Percentiles rank a stretch among this genome's conserved stretches.
These are phyloP conservation scores for Merluccius polli DNA, from an alignment of 2,797 vertebrate genomes.

Conservation along the genomic window DNA sequence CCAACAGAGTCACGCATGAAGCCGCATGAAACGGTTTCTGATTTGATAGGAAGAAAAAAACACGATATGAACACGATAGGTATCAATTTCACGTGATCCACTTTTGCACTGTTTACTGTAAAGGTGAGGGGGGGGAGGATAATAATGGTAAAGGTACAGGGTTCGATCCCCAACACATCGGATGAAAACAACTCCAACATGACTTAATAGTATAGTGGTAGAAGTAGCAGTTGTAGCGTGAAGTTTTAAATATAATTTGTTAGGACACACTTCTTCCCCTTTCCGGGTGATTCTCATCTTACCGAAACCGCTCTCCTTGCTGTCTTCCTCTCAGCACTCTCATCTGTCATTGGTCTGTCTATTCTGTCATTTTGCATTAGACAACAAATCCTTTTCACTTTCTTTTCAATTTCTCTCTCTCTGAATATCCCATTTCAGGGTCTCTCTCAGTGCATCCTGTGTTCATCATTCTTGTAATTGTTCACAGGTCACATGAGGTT, in stretches of 20 bases:
- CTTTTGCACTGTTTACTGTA: background rate
- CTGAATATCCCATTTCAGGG: too few relatives aligned
- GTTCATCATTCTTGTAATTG: background rate
- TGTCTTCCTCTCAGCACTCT: background rate
- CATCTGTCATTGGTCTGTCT: background rate
- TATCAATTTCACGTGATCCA: background rate
- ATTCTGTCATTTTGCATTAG: background rate
- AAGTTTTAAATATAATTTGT: background rate
- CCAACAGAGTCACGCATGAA: slow-evolving; percentile 9
- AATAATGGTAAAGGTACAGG: background rate
- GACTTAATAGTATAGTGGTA: too few relatives aligned
- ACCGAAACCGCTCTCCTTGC: background rate
- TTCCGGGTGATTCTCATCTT: background rate
- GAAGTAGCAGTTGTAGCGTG: too few relatives aligned
- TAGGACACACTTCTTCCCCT: background rate
- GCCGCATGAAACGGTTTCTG: background rate
- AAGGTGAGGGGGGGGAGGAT: background rate
- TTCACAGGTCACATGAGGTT: background rate
- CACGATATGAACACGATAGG: background rate
- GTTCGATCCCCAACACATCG: too few relatives aligned
- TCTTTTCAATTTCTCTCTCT: background rate
- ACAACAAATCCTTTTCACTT: background rate
- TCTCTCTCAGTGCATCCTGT: background rate
- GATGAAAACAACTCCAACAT: background rate
- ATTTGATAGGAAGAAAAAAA: background rate